Conservation (phyloP, 2,888 invertebrate species). For the Oscheius myriophilus region DNA sequence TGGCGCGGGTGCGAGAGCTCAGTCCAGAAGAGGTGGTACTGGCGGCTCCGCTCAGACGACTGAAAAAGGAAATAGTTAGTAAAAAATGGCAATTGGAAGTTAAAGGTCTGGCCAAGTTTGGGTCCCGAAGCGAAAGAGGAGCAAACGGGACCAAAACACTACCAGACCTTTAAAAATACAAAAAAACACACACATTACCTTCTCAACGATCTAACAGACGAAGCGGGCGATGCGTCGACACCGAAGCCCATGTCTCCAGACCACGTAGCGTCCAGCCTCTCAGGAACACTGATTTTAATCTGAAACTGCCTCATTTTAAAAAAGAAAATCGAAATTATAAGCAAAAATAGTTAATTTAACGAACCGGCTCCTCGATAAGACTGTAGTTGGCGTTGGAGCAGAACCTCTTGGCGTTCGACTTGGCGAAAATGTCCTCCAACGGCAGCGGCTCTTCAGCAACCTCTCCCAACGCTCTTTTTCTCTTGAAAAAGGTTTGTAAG, state of each 20-base stretch:
- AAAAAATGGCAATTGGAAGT: too few relatives aligned
- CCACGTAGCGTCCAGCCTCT: constrained; percentile 28
- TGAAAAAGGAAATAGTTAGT: constrained; percentile 11
- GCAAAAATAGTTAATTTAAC: too few relatives aligned
- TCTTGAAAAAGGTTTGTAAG: too few relatives aligned
- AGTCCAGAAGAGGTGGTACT: constrained; percentile 25
- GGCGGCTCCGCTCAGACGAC: constrained; percentile 25
- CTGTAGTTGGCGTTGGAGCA: constrained; percentile 23
- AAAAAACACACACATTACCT: constrained; percentile 20
- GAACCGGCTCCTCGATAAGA: constrained; percentile 31
- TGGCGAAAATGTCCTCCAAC: constrained; percentile 20
- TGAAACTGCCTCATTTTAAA: constrained; percentile 4
- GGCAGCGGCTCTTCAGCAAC: neutral
- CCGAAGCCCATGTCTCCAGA: constrained; percentile 3
- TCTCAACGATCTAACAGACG: constrained; percentile 19
- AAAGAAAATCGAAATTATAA: constrained; percentile 1
- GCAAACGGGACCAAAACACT: neutral
- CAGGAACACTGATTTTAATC: constrained; percentile 21
- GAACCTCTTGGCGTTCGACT: constrained; percentile 14
- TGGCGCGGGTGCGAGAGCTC: constrained; percentile 32
- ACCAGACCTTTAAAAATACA: neutral
- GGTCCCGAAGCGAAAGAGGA: neutral
- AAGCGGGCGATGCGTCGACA: constrained; percentile 18
- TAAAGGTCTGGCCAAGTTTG: too few relatives aligned
- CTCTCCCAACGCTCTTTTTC: constrained; percentile 10